Evolutionary conservation across 1,140 invertebrate species (phyloP), one percentile per base, ranked within the genome.

Genomic region (Episyrphus balteatus): DNA sequence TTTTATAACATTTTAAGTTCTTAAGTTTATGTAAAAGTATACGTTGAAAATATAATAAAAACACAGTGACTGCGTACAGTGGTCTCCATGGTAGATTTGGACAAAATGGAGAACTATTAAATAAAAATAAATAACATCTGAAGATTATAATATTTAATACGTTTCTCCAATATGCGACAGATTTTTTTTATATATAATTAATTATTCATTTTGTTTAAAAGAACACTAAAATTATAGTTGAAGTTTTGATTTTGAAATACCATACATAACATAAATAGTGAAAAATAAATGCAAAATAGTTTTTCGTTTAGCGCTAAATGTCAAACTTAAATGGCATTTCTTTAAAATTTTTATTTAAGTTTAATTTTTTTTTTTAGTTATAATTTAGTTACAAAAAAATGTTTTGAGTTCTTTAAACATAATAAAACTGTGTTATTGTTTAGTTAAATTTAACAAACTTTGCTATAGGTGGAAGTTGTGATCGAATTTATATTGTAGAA

Each of bases 81-180:
- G 62, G 57, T 61, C 62, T 65, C 62, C 65, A 66, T 66, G 62
- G 62, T 66, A 66, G 62, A 66, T 65, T 56, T 59, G 62, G 62
- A 66, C 62, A 61, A 54, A 13, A 41, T n/a, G 17, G 12, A 19
- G 18, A 37, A 44, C 43, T 41, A 41, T 41, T 41, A 18, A 18
- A 36, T 38, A 46, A 9, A 46, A 46, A 46, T 26, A 26, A 26
- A 5, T 5, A 26, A 26, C 8, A 26, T 26, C 21, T 5, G 21
- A 26, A 26, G n/a, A n/a, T n/a, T n/a, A 7, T 19, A 19, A 12
- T 31, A 43, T 43, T n/a, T 43, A 31, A 31, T 43, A 14, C 26
- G 21, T 43, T 30, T 31, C 15, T 30, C 34, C 34, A 46, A 37
- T 46, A 33, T 46, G 44, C 19, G 34, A 38, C 15, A 26, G 26